These are phyloP conservation scores for Syngnathoides biaculeatus DNA, from an alignment of 2,113 vertebrate species.

Conservation along the genomic window DNA sequence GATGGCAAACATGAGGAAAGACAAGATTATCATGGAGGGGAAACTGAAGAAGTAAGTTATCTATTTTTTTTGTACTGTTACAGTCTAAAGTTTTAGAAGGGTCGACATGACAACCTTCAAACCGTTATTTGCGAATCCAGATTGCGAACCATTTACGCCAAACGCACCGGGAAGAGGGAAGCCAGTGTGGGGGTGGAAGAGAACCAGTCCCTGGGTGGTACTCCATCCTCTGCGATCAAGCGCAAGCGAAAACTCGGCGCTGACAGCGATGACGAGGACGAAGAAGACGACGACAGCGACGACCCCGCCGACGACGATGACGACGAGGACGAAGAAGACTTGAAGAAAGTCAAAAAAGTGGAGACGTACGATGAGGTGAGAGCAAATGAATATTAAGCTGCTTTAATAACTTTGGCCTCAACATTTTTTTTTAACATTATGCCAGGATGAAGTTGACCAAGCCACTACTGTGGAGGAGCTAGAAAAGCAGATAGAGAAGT, in stretches of 20 bases:
- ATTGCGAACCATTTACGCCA: constrained; percentile 89
- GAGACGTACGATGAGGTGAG: constrained; percentile 89
- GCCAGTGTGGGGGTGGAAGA: constrained; percentile 79
- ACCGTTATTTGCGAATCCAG: constrained; percentile 61
- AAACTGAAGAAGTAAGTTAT: constrained; percentile 94
- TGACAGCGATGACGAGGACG: constrained; percentile 88
- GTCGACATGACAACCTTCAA: background rate
- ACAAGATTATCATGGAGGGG: constrained; percentile 97
- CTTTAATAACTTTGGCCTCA: background rate
- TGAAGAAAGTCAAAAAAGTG: constrained; percentile 89
- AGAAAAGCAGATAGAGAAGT: constrained; percentile 97
- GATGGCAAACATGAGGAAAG: constrained; percentile 97
- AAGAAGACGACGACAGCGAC: constrained; percentile 86
- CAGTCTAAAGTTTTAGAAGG: background rate
- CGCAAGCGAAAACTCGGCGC: constrained; percentile 82
- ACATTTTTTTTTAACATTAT: constrained; percentile 7
- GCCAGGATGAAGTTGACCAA: constrained; percentile 92
- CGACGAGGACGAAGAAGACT: constrained; percentile 94
- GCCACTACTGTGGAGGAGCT: constrained; percentile 92
- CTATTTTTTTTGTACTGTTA: background rate
- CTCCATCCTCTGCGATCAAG: constrained; percentile 80
- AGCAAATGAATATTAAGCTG: background rate
- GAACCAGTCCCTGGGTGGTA: constrained; percentile 79
- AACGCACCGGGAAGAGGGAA: constrained; percentile 90
- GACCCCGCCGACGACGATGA: constrained; percentile 90